Percentiles rank a stretch among this genome's conserved stretches.
These are phyloP conservation scores for Drosophila quadrilineata DNA, from an alignment of 1,140 invertebrate species.

Conservation along the genomic window DNA sequence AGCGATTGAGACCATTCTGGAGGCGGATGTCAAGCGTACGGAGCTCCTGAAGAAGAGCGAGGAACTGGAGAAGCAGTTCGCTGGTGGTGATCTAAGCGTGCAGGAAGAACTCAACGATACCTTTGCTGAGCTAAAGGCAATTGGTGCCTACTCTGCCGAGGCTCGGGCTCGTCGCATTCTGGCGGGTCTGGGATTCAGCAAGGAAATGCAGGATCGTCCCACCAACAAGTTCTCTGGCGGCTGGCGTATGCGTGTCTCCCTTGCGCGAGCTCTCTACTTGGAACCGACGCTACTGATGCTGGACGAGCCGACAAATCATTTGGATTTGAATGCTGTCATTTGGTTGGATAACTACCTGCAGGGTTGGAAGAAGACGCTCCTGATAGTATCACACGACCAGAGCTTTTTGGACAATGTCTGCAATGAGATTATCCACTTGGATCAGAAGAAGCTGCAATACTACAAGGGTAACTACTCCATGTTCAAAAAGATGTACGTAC, in stretches of 20 bases:
- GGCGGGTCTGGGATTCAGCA: constrained; percentile 97
- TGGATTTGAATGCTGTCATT: constrained; percentile 99
- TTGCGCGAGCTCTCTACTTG: constrained; percentile 93
- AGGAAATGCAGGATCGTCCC: constrained; percentile 95
- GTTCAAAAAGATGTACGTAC: constrained; percentile 99
- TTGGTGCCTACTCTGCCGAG: constrained; percentile 98
- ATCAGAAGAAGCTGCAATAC: constrained; percentile 96
- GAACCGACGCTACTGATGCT: constrained; percentile 97
- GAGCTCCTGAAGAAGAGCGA: constrained; percentile 91
- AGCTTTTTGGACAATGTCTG: constrained; percentile 99
- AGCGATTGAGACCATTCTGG: constrained; percentile 95
- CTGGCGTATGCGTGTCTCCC: constrained; percentile 98
- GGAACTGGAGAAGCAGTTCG: constrained; percentile 88
- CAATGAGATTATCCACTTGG: constrained; percentile 98
- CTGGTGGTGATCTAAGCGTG: constrained; percentile 85
- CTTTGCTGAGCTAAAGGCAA: constrained; percentile 97
- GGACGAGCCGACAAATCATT: constrained; percentile 97
- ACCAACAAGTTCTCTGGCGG: constrained; percentile 99
- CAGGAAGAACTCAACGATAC: constrained; percentile 94
- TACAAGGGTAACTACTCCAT: constrained; percentile 99
- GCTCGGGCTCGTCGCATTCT: constrained; percentile 96
- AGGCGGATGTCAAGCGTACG: constrained; percentile 94
- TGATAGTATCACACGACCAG: constrained; percentile 99
- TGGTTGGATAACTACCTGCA: constrained; percentile 99
- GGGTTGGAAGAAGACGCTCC: constrained; percentile 97